phyloP scores from a whole-genome alignment of 2,888 invertebrate species.

The Liodrosophila aerea region DNA sequence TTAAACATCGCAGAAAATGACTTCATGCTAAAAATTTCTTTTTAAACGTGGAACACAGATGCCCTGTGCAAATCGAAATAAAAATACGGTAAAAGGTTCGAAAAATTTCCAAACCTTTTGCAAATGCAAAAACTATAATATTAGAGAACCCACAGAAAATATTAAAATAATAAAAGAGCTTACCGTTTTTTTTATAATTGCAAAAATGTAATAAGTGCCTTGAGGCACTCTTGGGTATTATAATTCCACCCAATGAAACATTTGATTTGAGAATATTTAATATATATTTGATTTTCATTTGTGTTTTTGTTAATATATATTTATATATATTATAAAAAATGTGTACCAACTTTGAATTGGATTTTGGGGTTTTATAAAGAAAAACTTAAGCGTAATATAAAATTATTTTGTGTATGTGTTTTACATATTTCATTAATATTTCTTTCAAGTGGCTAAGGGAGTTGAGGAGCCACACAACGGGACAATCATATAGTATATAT shows the following conservation, averaged over 20 bases:
- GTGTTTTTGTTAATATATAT: constrained; percentile 27
- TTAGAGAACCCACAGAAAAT: too few species aligned
- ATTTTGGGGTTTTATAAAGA: constrained; percentile 20
- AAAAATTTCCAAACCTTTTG: too few species aligned
- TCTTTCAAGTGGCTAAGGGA: constrained; percentile 30
- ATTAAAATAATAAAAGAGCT: too few species aligned
- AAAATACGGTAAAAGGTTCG: too few species aligned
- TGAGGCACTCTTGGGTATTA: too few species aligned
- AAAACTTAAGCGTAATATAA: constrained; percentile 44
- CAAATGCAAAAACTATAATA: too few species aligned
- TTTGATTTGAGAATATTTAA: constrained; percentile 26
- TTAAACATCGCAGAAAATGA: too few species aligned
- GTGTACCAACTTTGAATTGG: constrained; percentile 34
- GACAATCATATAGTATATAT: constrained; percentile 27
- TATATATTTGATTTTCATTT: constrained; percentile 46
- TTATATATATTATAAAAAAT: constrained; percentile 38
- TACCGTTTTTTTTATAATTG: too few species aligned
- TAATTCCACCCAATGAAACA: background rate
- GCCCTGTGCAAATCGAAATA: too few species aligned
- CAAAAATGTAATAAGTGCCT: too few species aligned
- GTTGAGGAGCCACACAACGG: constrained; percentile 26
- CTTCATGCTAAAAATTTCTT: too few species aligned
- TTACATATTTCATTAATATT: background rate
- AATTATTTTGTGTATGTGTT: constrained; percentile 13
- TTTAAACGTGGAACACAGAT: too few species aligned